Evolutionary conservation across 2,888 invertebrate genomes (phyloP).

Genomic region (Chalcis sispes): DNA sequence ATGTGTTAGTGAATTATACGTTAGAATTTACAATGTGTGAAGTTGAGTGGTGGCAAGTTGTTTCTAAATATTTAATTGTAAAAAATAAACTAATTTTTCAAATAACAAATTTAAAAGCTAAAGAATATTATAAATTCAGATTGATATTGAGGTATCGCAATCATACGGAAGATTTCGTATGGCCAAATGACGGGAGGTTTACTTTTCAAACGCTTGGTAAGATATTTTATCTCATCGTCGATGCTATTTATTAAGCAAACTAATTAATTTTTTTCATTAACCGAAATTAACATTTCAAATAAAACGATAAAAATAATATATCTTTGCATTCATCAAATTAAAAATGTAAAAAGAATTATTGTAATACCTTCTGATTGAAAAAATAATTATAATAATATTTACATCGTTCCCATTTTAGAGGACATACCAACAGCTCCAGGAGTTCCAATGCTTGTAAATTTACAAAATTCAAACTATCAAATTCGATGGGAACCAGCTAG

Average conservation of each 20-base stretch:
- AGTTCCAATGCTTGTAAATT: slow-evolving; percentile 83
- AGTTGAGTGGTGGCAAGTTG: slow-evolving; percentile 75
- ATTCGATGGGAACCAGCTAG: slow-evolving; percentile 89
- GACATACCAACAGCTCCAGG: slow-evolving; percentile 90
- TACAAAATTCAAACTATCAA: slow-evolving; percentile 85
- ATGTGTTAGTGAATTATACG: slow-evolving; percentile 74
- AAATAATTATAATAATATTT: slow-evolving; percentile 8
- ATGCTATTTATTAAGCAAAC: neutral
- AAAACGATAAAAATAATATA: neutral
- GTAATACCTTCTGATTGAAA: neutral
- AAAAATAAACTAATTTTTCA: slow-evolving; percentile 66
- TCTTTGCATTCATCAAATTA: no score
- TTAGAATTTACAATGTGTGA: slow-evolving; percentile 78
- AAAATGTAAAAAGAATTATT: neutral
- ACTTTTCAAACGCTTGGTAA: slow-evolving; percentile 86
- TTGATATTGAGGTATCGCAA: slow-evolving; percentile 82
- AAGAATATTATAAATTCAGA: slow-evolving; percentile 87
- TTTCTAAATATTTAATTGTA: slow-evolving; percentile 62
- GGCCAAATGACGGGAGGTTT: slow-evolving; percentile 85
- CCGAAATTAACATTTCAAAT: neutral
- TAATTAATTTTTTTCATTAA: neutral
- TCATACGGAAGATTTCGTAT: slow-evolving; percentile 80
- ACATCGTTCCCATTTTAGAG: slow-evolving; percentile 77
- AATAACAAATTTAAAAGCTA: slow-evolving; percentile 81
- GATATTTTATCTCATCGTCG: slow-evolving; percentile 52